Conservation (phyloP, 2,888 invertebrate genomes). For the Amphimallon solstitiale region DNA sequence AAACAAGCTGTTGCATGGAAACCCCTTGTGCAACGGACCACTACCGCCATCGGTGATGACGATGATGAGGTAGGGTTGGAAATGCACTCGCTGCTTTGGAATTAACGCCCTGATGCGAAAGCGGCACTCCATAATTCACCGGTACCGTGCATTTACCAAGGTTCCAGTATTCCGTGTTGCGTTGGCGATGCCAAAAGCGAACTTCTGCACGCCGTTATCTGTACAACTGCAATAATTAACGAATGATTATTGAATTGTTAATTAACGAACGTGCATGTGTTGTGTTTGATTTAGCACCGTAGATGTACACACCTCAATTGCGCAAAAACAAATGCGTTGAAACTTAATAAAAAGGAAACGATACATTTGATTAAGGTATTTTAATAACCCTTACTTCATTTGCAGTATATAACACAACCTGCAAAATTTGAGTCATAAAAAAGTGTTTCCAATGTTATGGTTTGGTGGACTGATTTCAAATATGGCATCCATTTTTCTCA, state of each 20-base stretch:
- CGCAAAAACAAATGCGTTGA: too few relatives aligned
- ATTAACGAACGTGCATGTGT: slow-evolving; percentile 33
- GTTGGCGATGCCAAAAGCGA: slow-evolving; percentile 10
- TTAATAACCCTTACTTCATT: too few relatives aligned
- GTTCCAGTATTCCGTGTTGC: slow-evolving; percentile 17
- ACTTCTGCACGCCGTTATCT: slow-evolving; percentile 39
- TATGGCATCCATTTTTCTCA: too few relatives aligned
- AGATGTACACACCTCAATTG: neutral
- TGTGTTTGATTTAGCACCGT: slow-evolving; percentile 19
- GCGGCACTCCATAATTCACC: slow-evolving; percentile 37
- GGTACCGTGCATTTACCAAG: slow-evolving; percentile 20
- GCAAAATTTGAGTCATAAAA: too few relatives aligned
- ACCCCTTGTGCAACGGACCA: slow-evolving; percentile 49
- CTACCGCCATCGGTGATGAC: slow-evolving; percentile 1
- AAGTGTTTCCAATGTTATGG: too few relatives aligned
- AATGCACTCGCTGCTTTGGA: slow-evolving; percentile 40
- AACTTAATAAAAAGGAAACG: too few relatives aligned
- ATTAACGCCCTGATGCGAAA: slow-evolving; percentile 50
- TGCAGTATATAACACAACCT: too few relatives aligned
- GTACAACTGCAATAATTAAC: slow-evolving; percentile 41
- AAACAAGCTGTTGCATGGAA: slow-evolving; percentile 61
- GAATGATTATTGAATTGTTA: slow-evolving; percentile 43
- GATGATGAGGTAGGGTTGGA: slow-evolving; percentile 28
- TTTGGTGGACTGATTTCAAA: too few relatives aligned
- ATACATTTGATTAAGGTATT: too few relatives aligned